These are phyloP conservation scores for Oscheius sp. DNA, from an alignment of 2,888 invertebrate species.

Conservation along the genomic window DNA sequence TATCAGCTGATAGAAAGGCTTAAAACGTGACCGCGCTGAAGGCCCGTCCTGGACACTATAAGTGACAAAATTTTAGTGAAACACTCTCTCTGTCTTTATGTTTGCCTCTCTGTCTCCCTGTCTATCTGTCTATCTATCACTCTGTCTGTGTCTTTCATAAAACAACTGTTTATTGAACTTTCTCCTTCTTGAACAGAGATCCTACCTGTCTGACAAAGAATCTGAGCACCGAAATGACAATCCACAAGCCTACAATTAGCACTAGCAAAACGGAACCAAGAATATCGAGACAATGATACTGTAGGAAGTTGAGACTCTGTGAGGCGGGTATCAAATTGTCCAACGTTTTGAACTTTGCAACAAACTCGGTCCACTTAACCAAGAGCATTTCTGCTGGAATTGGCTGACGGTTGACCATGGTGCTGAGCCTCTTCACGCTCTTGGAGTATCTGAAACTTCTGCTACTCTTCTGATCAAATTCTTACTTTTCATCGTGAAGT, in stretches of 20 bases:
- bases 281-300: constrained; percentile 60
- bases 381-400: constrained; percentile 55
- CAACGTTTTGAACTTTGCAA: constrained; percentile 59
- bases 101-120: no score
- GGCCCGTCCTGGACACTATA: no score
- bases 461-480: neutral
- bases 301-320: constrained; percentile 53
- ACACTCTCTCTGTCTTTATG: no score
- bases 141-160: no score
- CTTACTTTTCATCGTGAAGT: constrained; percentile 36
- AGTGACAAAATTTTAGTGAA: no score
- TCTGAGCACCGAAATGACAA: constrained; percentile 13
- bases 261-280: constrained; percentile 44
- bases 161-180: neutral
- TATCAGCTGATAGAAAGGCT: constrained; percentile 16
- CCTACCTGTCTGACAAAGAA: neutral
- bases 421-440: constrained; percentile 47
- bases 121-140: no score
- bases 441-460: constrained; percentile 42
- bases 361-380: constrained; percentile 61
- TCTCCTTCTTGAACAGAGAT: neutral
- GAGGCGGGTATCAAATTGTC: constrained; percentile 56
- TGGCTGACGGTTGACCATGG: constrained; percentile 61
- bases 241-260: constrained; percentile 39
- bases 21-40: neutral